Conservation (phyloP, 2,888 invertebrate species). For the Nomada goodeniana region DNA sequence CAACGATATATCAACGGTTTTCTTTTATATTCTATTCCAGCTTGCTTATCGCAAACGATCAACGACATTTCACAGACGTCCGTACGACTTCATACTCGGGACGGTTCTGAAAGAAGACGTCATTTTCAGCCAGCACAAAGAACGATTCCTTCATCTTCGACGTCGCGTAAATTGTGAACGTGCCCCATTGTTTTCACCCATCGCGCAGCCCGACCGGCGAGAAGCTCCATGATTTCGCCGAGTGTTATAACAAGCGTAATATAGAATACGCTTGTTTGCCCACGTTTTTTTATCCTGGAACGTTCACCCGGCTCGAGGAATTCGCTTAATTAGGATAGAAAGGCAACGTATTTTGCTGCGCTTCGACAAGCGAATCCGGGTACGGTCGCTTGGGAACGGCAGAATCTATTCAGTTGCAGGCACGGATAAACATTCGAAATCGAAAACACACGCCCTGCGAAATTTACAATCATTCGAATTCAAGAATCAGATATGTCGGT, state of each 20-base stretch:
- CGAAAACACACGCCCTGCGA: too few relatives aligned
- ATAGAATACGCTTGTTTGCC: not conserved
- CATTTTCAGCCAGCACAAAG: too few relatives aligned
- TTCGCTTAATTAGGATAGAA: not conserved
- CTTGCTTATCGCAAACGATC: too few relatives aligned
- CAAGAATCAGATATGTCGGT: too few relatives aligned
- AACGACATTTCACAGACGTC: too few relatives aligned
- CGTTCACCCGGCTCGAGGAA: not conserved
- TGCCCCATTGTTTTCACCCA: not conserved
- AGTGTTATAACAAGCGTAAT: slow-evolving; percentile 2
- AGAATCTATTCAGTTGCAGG: not conserved
- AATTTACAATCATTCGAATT: too few relatives aligned
- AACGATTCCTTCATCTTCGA: not conserved
- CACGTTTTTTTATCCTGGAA: not conserved
- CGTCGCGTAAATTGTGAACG: slow-evolving; percentile 10
- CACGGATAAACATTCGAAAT: too few relatives aligned
- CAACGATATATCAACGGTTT: not conserved
- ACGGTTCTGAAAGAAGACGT: too few relatives aligned
- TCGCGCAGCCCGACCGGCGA: not conserved
- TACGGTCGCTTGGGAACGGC: too few relatives aligned
- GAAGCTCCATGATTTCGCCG: not conserved
- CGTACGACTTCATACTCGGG: too few relatives aligned
- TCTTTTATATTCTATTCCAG: not conserved
- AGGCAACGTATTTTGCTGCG: not conserved
- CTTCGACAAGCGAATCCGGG: not conserved